A percentile compares a stretch with the other conserved stretches of the same genome.
These are phyloP conservation scores for Halocynthia aurantium DNA, from an alignment of 23 tunicate genomes.

Conservation along the genomic window DNA sequence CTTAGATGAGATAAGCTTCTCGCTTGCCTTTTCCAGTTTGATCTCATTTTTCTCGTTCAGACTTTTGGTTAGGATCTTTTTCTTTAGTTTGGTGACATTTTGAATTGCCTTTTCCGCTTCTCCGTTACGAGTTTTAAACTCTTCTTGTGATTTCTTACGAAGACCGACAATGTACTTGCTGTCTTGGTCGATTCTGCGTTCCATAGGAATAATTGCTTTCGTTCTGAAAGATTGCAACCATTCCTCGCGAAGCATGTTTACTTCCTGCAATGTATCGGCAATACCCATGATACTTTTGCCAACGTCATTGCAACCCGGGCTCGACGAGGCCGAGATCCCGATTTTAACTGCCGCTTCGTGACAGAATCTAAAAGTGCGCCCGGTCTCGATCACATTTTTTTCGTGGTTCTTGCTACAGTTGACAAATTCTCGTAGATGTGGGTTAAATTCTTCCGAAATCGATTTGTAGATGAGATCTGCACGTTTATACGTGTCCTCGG, in stretches of 20 bases:
- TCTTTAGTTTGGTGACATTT: constrained; percentile 12
- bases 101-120: constrained; percentile 21
- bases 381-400: constrained; percentile 13
- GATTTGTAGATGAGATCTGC: constrained; percentile 18
- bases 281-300: constrained; percentile 30
- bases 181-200: constrained; percentile 19
- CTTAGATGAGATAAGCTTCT: constrained; percentile 1
- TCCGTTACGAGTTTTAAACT: constrained; percentile 3
- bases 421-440: constrained; percentile 1
- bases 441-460: constrained; percentile 17
- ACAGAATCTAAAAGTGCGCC: neutral
- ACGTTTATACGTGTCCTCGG: constrained; percentile 27
- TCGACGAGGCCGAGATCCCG: constrained; percentile 17
- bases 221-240: constrained; percentile 17
- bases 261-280: constrained; percentile 23
- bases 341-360: constrained; percentile 20
- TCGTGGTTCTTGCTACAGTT: constrained; percentile 1
- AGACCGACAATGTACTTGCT: constrained; percentile 3
- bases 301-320: constrained; percentile 27
- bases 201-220: constrained; percentile 1
- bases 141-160: constrained; percentile 24
- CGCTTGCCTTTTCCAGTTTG: constrained; percentile 2
- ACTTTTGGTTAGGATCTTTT: neutral
- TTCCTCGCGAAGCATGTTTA: constrained; percentile 2
- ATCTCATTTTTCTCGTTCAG: constrained; percentile 8